phyloP scores from a whole-genome alignment of 2,113 vertebrate species.

The Murina feae region DNA sequence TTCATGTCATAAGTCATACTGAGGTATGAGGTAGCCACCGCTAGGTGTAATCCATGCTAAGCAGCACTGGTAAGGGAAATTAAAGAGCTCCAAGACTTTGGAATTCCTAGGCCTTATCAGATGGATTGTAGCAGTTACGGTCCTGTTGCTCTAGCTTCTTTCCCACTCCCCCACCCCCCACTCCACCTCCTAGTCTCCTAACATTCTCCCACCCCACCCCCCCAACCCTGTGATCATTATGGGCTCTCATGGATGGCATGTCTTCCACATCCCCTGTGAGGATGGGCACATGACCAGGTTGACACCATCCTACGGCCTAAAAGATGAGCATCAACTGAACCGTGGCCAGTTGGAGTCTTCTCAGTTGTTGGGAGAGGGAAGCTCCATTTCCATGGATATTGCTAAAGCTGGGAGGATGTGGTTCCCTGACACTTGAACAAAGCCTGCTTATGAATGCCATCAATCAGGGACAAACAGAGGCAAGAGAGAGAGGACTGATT shows the following conservation, averaged over 20 bases:
- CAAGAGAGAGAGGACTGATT: background rate
- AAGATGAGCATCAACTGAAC: background rate
- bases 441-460: background rate
- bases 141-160: background rate
- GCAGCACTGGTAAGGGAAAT: background rate
- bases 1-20: background rate
- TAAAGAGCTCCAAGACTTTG: background rate
- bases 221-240: background rate
- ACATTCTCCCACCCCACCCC: background rate
- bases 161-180: background rate
- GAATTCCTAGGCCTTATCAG: background rate
- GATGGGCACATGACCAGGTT: background rate
- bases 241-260: background rate
- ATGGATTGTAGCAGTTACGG: background rate
- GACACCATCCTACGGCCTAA: background rate
- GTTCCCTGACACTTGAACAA: background rate
- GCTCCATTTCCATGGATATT: background rate
- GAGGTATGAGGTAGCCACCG: background rate
- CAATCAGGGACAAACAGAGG: background rate
- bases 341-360: background rate
- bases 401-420: background rate
- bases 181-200: background rate
- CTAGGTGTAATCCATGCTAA: background rate
- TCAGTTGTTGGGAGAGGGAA: background rate
- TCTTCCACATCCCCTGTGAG: background rate